Percentiles rank a stretch among this genome's conserved stretches.
Conservation (phyloP, 2,888 invertebrate species). For the Pseudoips prasinana region DNA sequence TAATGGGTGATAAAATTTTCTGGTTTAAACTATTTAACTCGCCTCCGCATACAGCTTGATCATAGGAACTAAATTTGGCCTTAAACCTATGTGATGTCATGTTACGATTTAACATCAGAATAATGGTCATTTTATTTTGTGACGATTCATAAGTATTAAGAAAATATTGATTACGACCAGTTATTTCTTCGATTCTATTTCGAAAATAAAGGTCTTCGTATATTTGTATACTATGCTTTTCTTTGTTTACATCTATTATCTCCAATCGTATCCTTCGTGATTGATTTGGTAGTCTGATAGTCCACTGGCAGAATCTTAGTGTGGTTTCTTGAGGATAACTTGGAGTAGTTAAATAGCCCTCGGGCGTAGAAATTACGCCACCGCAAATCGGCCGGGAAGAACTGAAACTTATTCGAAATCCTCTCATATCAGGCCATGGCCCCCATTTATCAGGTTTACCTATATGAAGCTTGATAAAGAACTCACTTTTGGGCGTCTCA, state of each 20-base stretch:
- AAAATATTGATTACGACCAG: too few species aligned
- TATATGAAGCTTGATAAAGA: conserved; percentile 53
- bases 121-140: conserved; percentile 83
- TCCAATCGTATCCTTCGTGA: conserved; percentile 67
- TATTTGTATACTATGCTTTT: conserved; percentile 55
- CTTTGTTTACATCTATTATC: conserved; percentile 76
- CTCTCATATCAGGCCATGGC: conserved; percentile 54
- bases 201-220: too few species aligned
- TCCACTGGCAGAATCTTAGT: conserved; percentile 61
- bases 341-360: conserved; percentile 86
- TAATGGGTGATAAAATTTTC: conserved; percentile 47
- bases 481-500: conserved; percentile 57
- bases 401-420: conserved; percentile 84
- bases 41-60: conserved; percentile 76
- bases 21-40: conserved; percentile 45
- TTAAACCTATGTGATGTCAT: conserved; percentile 85
- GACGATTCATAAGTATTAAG: conserved; percentile 79
- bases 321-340: conserved; percentile 83
- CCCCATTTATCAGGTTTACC: conserved; percentile 54
- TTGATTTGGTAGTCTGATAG: conserved; percentile 54
- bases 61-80: conserved; percentile 85
- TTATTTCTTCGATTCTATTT: too few species aligned
- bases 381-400: conserved; percentile 85
- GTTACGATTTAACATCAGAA: conserved; percentile 76
- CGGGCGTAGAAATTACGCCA: conserved; percentile 80